Conservation (phyloP, 37 sponge, comb jelly and placozoan genomes). For the Ephydatia muelleri region DNA sequence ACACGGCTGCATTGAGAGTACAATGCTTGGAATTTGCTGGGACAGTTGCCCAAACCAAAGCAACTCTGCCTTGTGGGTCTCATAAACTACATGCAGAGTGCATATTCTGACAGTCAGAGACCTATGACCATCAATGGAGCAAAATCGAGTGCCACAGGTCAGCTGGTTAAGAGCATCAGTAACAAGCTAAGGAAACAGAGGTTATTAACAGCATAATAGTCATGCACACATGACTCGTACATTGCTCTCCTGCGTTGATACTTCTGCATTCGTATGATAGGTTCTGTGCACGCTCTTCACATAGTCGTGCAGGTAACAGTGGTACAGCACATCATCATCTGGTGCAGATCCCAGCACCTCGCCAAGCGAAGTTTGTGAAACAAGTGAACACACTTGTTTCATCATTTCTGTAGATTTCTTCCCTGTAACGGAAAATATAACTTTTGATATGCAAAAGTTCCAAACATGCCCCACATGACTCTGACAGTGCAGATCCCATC, state of each 20-base stretch:
- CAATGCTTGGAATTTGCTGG: conserved; percentile 30
- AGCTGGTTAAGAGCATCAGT: conserved; percentile 18
- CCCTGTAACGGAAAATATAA: background rate
- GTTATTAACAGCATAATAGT: background rate
- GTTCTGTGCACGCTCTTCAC: conserved; percentile 47
- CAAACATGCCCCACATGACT: too few relatives aligned
- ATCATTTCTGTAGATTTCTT: background rate
- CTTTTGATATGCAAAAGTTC: too few relatives aligned
- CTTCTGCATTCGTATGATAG: conserved; percentile 21
- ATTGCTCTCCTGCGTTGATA: conserved; percentile 32
- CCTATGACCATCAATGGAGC: conserved; percentile 13
- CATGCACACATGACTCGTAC: conserved; percentile 13
- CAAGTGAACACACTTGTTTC: conserved; percentile 30
- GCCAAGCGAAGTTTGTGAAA: conserved; percentile 35
- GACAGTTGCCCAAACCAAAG: conserved; percentile 57
- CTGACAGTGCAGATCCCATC: background rate
- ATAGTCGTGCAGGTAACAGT: conserved; percentile 53
- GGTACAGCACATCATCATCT: conserved; percentile 32
- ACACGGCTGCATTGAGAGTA: background rate
- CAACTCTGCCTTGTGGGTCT: conserved; percentile 8
- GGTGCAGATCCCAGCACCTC: conserved; percentile 20
- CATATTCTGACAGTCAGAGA: conserved; percentile 26
- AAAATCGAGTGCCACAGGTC: conserved; percentile 14
- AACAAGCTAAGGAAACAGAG: conserved; percentile 21
- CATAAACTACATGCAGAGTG: conserved; percentile 55